Conservation (phyloP, 2,888 invertebrate species). For the Synanthedon myopaeformis region DNA sequence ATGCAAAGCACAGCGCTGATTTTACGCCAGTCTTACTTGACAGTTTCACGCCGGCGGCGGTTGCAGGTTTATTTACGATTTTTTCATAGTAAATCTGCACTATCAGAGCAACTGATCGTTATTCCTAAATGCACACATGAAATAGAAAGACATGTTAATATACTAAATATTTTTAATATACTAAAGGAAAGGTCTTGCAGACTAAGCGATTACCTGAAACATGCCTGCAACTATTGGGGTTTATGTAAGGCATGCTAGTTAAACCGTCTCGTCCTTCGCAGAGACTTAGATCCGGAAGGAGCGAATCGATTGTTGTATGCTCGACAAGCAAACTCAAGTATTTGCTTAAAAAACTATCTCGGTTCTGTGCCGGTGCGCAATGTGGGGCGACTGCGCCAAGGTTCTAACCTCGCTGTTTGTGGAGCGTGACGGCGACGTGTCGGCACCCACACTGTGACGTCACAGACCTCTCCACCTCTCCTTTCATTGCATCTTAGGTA, state of each 20-base stretch:
- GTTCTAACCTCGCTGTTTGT: conserved; percentile 67
- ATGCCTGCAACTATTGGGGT: not conserved
- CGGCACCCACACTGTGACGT: conserved; percentile 64
- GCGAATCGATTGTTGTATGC: conserved; percentile 14
- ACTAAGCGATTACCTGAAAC: not conserved
- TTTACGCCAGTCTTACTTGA: no score
- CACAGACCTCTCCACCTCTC: conserved; percentile 14
- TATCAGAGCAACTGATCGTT: no score
- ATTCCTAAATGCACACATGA: no score
- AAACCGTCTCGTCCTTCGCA: conserved; percentile 6
- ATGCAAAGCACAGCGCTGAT: no score
- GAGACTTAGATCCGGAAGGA: conserved; percentile 22
- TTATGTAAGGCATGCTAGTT: conserved; percentile 5
- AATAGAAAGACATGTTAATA: no score
- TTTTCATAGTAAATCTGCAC: no score
- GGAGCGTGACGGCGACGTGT: conserved; percentile 69
- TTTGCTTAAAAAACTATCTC: conserved; percentile 41
- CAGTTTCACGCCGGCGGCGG: no score
- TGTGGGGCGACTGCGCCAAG: conserved; percentile 60
- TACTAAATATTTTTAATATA: no score
- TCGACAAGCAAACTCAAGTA: conserved; percentile 32
- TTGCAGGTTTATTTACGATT: no score
- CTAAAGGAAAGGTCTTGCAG: no score
- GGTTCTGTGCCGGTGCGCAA: conserved; percentile 55
- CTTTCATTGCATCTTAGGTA: no score